Percentiles rank a stretch among this genome's conserved stretches.
Conservation (phyloP, 2,888 invertebrate genomes). For the Microctonus aethiopoides region DNA sequence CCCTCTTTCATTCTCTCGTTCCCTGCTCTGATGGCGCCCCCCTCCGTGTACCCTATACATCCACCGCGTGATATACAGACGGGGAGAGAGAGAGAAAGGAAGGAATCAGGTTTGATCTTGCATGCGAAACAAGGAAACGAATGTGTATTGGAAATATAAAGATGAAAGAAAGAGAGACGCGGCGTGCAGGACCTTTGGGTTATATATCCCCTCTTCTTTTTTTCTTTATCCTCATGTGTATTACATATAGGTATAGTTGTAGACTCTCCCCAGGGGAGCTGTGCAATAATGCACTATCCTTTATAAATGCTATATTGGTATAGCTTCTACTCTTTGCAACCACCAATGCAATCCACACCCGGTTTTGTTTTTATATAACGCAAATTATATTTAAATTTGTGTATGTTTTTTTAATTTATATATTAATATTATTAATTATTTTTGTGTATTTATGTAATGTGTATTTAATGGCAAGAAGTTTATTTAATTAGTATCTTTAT, state of each 20-base stretch:
- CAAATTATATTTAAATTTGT: background rate
- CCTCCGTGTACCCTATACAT: constrained; percentile 29
- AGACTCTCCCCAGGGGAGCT: constrained; percentile 19
- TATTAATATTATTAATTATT: background rate
- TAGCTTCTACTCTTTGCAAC: background rate
- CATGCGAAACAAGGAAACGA: background rate
- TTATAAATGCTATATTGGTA: background rate
- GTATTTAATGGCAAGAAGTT: no score
- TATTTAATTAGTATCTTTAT: no score
- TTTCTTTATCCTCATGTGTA: constrained; percentile 16
- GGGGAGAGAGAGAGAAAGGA: constrained; percentile 25
- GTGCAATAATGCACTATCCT: constrained; percentile 25
- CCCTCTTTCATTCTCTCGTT: constrained; percentile 50
- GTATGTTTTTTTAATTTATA: background rate
- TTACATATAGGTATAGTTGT: background rate
- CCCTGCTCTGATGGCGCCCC: constrained; percentile 25
- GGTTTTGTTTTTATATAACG: constrained; percentile 36
- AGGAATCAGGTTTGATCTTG: constrained; percentile 5
- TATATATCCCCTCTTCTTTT: constrained; percentile 30
- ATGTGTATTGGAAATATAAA: constrained; percentile 9
- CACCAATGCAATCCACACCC: constrained; percentile 28
- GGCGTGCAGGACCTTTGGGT: constrained; percentile 32
- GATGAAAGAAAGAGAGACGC: constrained; percentile 23
- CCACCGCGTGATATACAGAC: constrained; percentile 31
- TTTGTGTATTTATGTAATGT: no score